Evolutionary conservation across 2,797 vertebrate genomes (phyloP).

Genomic region (Corythornis leucogaster): DNA sequence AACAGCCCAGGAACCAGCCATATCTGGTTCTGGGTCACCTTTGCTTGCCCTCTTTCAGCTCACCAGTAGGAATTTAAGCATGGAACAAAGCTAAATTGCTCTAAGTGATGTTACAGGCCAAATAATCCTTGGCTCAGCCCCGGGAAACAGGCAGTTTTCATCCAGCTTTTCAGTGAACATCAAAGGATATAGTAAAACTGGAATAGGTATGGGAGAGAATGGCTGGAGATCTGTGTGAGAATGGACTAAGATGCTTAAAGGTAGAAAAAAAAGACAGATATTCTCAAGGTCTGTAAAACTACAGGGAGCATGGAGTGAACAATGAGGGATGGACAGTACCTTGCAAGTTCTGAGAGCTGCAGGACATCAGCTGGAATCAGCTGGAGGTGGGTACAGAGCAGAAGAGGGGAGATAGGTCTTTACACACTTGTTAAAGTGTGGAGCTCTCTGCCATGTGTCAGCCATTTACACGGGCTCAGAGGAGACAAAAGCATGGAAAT

Average conservation of each 20-base stretch:
- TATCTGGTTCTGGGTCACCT: constrained; percentile 54
- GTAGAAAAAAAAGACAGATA: neutral
- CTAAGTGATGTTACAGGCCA: constrained; percentile 9
- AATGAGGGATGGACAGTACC: neutral
- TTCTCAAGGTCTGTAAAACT: neutral
- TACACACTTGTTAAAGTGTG: neutral
- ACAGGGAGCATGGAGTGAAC: neutral
- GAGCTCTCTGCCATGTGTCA: neutral
- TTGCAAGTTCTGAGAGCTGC: neutral
- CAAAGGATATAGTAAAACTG: neutral
- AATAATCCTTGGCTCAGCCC: neutral
- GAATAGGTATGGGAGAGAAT: neutral
- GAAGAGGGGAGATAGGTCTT: neutral
- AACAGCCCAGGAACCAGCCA: constrained; percentile 2
- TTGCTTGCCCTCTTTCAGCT: constrained; percentile 32
- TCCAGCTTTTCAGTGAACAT: neutral
- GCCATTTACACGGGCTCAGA: neutral
- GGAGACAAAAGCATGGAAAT: neutral
- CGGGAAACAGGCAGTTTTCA: neutral
- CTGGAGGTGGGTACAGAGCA: neutral
- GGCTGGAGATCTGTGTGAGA: neutral
- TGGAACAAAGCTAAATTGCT: constrained; percentile 3
- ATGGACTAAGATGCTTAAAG: neutral
- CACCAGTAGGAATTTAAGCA: constrained; percentile 12
- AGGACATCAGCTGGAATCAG: neutral